phyloP scores from a whole-genome alignment of 92 coral and sea anemone genomes.

The Metridium senile region DNA sequence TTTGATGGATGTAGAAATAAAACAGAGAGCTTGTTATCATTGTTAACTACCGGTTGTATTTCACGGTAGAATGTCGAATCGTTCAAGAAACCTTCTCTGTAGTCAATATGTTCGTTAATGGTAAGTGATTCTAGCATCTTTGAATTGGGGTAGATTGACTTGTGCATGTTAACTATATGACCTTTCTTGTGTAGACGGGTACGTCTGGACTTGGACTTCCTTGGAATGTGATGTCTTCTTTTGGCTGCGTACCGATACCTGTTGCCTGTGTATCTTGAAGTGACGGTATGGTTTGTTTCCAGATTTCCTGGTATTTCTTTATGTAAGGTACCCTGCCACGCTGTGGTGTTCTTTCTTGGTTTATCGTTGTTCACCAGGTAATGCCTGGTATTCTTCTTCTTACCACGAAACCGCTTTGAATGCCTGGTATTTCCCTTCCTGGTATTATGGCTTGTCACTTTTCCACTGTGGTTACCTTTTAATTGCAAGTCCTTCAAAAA shows the following conservation, averaged over 20 bases:
- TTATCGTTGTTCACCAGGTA: neutral
- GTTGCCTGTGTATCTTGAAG: neutral
- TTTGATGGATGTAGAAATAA: slow-evolving; percentile 67
- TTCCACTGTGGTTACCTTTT: no score
- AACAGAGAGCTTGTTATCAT: slow-evolving; percentile 35
- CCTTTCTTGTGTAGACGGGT: neutral
- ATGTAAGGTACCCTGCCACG: neutral
- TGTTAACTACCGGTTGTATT: slow-evolving; percentile 30
- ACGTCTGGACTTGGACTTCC: neutral
- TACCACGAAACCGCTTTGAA: neutral
- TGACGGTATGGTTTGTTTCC: neutral
- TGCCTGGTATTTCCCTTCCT: no score
- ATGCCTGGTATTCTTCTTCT: no score
- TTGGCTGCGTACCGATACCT: neutral
- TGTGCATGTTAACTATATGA: slow-evolving; percentile 5
- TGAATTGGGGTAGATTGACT: slow-evolving; percentile 17
- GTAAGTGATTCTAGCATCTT: slow-evolving; percentile 24
- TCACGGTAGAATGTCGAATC: slow-evolving; percentile 75
- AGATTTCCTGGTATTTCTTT: neutral
- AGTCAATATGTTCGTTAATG: slow-evolving; percentile 25
- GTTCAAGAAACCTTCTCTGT: slow-evolving; percentile 51
- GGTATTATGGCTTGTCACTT: no score
- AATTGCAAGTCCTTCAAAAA: no score
- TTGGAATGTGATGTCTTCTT: neutral
- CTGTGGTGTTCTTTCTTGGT: neutral